A percentile compares a stretch with the other conserved stretches of the same genome.
phyloP scores from a whole-genome alignment of 2,888 invertebrate genomes.

The Epistrophe eligans region DNA sequence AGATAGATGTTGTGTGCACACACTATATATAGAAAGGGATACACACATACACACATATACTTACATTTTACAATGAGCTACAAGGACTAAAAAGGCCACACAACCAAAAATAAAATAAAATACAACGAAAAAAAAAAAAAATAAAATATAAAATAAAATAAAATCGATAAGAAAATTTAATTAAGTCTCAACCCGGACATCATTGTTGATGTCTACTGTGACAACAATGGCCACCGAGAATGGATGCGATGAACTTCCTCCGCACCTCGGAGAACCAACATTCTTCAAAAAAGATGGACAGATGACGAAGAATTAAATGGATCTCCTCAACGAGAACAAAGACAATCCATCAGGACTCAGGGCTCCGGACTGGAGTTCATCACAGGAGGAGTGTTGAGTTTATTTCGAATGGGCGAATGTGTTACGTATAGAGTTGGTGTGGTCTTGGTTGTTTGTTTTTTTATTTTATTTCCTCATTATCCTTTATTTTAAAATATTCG shows the following conservation, averaged over 20 bases:
- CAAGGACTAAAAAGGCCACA: conserved; percentile 19
- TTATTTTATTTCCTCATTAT: conserved; percentile 54
- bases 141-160: conserved; percentile 43
- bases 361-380: background rate
- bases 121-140: background rate
- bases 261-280: background rate
- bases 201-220: conserved; percentile 75
- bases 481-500: conserved; percentile 46
- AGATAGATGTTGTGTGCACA: conserved; percentile 11
- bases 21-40: background rate
- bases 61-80: conserved; percentile 9
- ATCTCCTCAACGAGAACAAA: conserved; percentile 40
- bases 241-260: conserved; percentile 20
- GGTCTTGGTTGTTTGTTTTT: conserved; percentile 5
- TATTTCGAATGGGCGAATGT: conserved; percentile 61
- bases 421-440: conserved; percentile 26
- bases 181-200: conserved; percentile 76
- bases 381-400: conserved; percentile 35
- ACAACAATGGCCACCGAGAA: conserved; percentile 59
- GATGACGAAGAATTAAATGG: conserved; percentile 74
- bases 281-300: conserved; percentile 61
- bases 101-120: background rate
- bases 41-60: conserved; percentile 18
- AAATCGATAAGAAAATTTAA: conserved; percentile 76
- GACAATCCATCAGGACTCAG: conserved; percentile 29